A percentile compares a stretch with the other conserved stretches of the same genome.
These are phyloP conservation scores for Diplodus sargus DNA, from an alignment of 2,797 vertebrate genomes.

Conservation along the genomic window DNA sequence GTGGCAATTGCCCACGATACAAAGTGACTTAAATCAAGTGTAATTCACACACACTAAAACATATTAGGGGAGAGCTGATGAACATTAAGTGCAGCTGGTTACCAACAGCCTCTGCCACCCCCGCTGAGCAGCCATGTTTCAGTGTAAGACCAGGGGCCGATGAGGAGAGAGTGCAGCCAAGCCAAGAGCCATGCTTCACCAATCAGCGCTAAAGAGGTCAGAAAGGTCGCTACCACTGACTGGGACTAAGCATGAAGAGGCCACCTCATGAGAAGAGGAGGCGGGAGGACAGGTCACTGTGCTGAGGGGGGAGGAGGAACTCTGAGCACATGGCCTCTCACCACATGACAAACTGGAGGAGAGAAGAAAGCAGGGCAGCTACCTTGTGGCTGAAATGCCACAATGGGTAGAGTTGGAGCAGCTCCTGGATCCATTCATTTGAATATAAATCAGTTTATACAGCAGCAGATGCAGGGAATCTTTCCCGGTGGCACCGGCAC, in stretches of 20 bases:
- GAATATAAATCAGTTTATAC: slow-evolving; percentile 44
- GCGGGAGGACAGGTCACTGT: slow-evolving; percentile 24
- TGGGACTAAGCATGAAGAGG: slow-evolving; percentile 62
- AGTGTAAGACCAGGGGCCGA: slow-evolving; percentile 54
- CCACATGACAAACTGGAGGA: slow-evolving; percentile 52
- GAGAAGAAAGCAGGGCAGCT: slow-evolving; percentile 36
- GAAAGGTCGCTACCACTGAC: slow-evolving; percentile 65
- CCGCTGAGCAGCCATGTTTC: slow-evolving; percentile 25
- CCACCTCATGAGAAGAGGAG: slow-evolving; percentile 42
- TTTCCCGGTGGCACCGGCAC: slow-evolving; percentile 14
- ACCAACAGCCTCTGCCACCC: slow-evolving; percentile 10
- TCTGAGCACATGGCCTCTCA: slow-evolving; percentile 55
- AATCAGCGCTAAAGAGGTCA: slow-evolving; percentile 66
- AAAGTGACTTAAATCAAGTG: neutral
- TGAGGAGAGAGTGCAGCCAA: slow-evolving; percentile 37
- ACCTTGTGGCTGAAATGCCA: slow-evolving; percentile 27
- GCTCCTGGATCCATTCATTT: slow-evolving; percentile 39
- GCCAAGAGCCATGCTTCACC: slow-evolving; percentile 43
- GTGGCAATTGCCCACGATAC: neutral
- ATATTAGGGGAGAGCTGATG: neutral
- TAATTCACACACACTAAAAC: neutral
- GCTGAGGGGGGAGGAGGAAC: slow-evolving; percentile 29
- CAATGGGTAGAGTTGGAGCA: slow-evolving; percentile 10
- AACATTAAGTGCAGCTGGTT: slow-evolving; percentile 12
- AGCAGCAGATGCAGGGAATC: slow-evolving; percentile 18